Evolutionary conservation across 2,888 invertebrate species (phyloP).

Genomic region (Platerodrilus igneus): DNA sequence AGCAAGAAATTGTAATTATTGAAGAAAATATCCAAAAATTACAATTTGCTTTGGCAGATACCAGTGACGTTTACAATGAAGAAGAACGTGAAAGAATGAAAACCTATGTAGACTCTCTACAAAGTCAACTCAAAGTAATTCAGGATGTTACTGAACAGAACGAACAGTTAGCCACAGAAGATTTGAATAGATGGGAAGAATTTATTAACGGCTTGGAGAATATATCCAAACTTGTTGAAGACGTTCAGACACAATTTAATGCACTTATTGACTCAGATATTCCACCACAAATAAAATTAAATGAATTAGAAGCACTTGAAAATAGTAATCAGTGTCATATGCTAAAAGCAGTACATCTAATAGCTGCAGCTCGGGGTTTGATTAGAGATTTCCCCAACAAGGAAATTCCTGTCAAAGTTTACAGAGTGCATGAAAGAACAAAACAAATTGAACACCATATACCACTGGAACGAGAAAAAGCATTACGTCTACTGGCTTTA

Average conservation of each 20-base stretch:
- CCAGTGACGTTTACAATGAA: constrained; percentile 49
- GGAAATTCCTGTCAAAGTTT: constrained; percentile 64
- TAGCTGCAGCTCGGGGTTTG: constrained; percentile 59
- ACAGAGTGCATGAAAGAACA: constrained; percentile 61
- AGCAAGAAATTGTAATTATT: constrained; percentile 62
- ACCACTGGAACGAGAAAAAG: constrained; percentile 66
- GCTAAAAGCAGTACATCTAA: constrained; percentile 57
- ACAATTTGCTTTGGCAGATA: constrained; percentile 54
- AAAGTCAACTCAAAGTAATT: constrained; percentile 66
- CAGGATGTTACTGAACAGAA: constrained; percentile 61
- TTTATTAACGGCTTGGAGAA: constrained; percentile 62
- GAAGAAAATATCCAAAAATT: constrained; percentile 63
- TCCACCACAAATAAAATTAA: constrained; percentile 63
- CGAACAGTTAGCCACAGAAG: constrained; percentile 54
- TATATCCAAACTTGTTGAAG: constrained; percentile 52
- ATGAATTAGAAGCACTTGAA: constrained; percentile 67
- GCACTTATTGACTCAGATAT: constrained; percentile 58
- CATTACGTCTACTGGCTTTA: constrained; percentile 68
- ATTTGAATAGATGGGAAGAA: constrained; percentile 66
- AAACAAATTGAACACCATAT: constrained; percentile 67
- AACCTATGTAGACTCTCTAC: constrained; percentile 56
- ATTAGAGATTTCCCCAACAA: constrained; percentile 66
- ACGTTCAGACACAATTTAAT: constrained; percentile 53
- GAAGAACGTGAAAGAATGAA: constrained; percentile 49
- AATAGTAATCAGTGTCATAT: constrained; percentile 59